Evolutionary conservation across 2,888 invertebrate species (phyloP).

Genomic region (Cerastoderma edule): DNA sequence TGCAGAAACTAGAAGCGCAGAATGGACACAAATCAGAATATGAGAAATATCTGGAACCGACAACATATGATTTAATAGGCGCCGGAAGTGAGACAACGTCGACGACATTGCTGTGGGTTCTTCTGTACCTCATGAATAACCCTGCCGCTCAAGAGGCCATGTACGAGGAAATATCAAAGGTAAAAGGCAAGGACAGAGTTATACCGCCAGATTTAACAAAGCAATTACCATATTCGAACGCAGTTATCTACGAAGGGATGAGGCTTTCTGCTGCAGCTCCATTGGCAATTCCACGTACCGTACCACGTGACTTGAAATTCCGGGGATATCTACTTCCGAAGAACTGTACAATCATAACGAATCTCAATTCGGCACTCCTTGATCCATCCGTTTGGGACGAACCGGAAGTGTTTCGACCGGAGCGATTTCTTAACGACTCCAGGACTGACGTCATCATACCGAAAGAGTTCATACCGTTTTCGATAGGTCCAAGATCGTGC

Average conservation of each 20-base stretch:
- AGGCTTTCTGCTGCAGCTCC: conserved; percentile 46
- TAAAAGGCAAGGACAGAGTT: background rate
- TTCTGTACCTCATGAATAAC: conserved; percentile 1
- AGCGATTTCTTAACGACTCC: conserved; percentile 63
- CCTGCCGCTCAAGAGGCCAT: conserved; percentile 6
- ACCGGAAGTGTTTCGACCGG: conserved; percentile 68
- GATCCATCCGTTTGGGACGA: conserved; percentile 66
- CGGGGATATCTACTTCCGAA: conserved; percentile 76
- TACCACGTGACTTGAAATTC: conserved; percentile 65
- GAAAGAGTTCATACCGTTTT: conserved; percentile 44
- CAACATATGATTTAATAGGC: conserved; percentile 8
- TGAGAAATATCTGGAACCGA: background rate
- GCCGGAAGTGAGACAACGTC: conserved; percentile 8
- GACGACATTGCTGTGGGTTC: conserved; percentile 1
- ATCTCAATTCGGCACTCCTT: conserved; percentile 64
- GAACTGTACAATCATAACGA: conserved; percentile 62
- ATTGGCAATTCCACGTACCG: conserved; percentile 62
- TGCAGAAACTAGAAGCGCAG: background rate
- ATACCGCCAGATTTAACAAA: conserved; percentile 7
- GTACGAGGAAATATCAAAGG: background rate
- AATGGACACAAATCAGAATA: background rate
- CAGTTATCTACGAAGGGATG: conserved; percentile 29
- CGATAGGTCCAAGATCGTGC: conserved; percentile 48
- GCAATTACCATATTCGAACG: conserved; percentile 29
- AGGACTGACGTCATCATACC: conserved; percentile 18